A percentile compares a stretch with the other conserved stretches of the same genome.
Evolutionary conservation across 2,113 vertebrate genomes (phyloP).

Genomic region (Corvus hawaiiensis): DNA sequence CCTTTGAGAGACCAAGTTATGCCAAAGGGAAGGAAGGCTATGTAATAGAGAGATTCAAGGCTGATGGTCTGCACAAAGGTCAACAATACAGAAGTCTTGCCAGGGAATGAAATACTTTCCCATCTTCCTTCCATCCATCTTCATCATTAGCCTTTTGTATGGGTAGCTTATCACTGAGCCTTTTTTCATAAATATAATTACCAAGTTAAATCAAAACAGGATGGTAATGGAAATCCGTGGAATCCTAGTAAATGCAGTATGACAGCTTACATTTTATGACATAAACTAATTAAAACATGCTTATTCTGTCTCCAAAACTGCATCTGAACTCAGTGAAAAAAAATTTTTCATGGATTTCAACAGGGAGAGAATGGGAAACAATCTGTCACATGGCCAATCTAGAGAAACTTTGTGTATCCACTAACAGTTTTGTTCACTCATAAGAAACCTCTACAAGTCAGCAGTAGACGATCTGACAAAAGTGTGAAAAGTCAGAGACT

Average conservation of each 20-base stretch:
- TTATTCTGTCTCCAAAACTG: background rate
- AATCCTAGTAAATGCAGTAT: constrained; percentile 14
- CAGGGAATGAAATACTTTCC: background rate
- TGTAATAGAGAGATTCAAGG: background rate
- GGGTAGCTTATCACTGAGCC: background rate
- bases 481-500: background rate
- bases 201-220: background rate
- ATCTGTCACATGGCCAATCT: background rate
- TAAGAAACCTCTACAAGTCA: background rate
- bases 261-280: constrained; percentile 19
- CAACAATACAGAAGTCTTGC: background rate
- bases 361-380: background rate
- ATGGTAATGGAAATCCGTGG: background rate
- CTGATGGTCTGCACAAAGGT: background rate
- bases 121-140: background rate
- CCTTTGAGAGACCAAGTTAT: background rate
- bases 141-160: background rate
- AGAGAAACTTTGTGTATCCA: background rate
- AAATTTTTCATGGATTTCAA: background rate
- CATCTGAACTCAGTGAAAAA: constrained; percentile 9
- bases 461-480: background rate
- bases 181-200: constrained; percentile 1
- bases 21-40: background rate
- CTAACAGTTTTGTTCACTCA: background rate
- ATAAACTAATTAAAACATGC: constrained; percentile 29